phyloP scores from a whole-genome alignment of 2,888 invertebrate species.

The Hetaerina titia region DNA sequence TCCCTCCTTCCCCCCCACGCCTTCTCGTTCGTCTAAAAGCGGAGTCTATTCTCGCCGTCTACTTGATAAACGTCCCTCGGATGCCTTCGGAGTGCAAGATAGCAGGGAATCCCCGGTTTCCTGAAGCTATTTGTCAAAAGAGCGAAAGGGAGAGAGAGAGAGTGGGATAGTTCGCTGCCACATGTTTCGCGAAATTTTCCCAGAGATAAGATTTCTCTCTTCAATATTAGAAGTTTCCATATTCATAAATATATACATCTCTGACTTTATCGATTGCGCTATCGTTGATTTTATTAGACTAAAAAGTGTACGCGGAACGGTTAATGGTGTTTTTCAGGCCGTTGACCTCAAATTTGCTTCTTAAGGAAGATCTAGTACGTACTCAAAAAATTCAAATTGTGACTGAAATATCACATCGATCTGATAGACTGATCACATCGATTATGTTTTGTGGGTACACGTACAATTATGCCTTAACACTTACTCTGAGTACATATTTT shows the following conservation, averaged over 20 bases:
- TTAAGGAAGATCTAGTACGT: no score
- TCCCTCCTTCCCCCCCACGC: neutral
- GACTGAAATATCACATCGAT: no score
- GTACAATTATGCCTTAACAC: no score
- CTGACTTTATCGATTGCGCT: neutral
- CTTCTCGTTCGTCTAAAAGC: constrained; percentile 2
- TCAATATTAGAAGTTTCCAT: neutral
- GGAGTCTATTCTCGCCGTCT: constrained; percentile 45
- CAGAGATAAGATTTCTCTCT: neutral
- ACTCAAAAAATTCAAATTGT: no score
- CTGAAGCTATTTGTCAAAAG: constrained; percentile 34
- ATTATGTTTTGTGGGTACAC: no score
- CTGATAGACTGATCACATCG: no score
- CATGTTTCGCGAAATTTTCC: constrained; percentile 5
- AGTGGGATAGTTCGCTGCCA: neutral
- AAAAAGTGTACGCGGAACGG: neutral
- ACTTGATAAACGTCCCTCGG: constrained; percentile 44
- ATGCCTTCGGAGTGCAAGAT: constrained; percentile 14
- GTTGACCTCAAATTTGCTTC: neutral
- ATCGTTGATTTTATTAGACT: neutral
- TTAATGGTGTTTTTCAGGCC: neutral
- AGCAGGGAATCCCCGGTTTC: constrained; percentile 61
- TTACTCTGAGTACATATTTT: no score
- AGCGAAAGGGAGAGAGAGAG: neutral
- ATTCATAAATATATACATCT: neutral